phyloP scores from a whole-genome alignment of 2,797 vertebrate genomes.

The Acanthornis magna region DNA sequence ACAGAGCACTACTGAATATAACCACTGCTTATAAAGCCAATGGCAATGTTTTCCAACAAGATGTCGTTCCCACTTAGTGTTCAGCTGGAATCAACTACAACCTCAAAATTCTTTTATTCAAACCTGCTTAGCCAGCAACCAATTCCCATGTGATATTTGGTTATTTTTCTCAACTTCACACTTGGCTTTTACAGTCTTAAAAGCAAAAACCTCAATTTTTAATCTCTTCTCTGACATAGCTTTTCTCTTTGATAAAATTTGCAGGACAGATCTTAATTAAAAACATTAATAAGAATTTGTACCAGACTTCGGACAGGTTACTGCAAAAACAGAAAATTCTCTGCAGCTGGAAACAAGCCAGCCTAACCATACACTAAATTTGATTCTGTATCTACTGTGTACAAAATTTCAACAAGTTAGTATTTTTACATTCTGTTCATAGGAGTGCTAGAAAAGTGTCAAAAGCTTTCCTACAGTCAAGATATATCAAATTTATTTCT shows the following conservation, averaged over 20 bases:
- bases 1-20: neutral
- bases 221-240: neutral
- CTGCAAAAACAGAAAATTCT: neutral
- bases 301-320: neutral
- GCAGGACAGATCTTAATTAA: neutral
- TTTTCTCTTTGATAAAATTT: neutral
- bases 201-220: neutral
- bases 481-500: neutral
- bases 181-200: neutral
- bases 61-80: neutral
- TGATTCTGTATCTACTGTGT: neutral
- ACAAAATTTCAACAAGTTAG: neutral
- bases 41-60: neutral
- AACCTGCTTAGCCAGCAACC: neutral
- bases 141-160: neutral
- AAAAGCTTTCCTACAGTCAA: constrained; percentile 11
- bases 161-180: neutral
- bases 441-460: neutral
- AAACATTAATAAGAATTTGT: neutral
- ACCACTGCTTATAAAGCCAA: neutral
- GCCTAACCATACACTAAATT: neutral
- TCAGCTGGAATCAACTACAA: neutral
- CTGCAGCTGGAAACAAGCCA: neutral
- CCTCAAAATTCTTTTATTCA: neutral
- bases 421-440: neutral